Conservation (phyloP, 2,113 vertebrate genomes). For the Ardeotis arabs region DNA sequence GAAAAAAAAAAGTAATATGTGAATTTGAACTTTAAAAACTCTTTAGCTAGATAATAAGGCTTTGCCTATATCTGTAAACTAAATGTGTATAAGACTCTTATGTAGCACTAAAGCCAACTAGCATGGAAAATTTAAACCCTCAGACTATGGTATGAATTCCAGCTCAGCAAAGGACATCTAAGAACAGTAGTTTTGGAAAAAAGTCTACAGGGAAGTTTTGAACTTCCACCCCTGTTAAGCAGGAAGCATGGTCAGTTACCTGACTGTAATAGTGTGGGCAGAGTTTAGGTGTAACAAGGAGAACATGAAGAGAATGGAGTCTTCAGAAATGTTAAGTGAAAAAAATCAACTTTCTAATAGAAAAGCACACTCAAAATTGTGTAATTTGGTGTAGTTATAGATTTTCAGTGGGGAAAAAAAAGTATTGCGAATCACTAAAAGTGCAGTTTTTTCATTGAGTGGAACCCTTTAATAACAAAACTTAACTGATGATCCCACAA, state of each 20-base stretch:
- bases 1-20: neutral
- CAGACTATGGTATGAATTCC: neutral
- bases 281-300: neutral
- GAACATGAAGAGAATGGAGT: neutral
- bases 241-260: neutral
- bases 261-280: neutral
- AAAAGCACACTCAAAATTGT: fast-evolving
- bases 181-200: neutral
- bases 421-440: neutral
- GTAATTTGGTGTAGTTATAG: neutral
- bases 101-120: neutral
- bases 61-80: neutral
- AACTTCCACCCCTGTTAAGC: neutral
- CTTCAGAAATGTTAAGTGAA: neutral
- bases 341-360: neutral
- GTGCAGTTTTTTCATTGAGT: neutral
- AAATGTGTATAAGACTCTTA: neutral
- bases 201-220: neutral
- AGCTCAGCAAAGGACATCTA: neutral
- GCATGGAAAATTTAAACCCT: neutral
- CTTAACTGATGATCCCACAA: neutral
- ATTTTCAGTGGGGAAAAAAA: neutral
- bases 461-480: neutral
- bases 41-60: neutral
- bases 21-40: neutral